Percentiles rank a stretch among this genome's conserved stretches.
These are phyloP conservation scores for Polydrusus cervinus DNA, from an alignment of 2,888 invertebrate genomes.

Conservation along the genomic window DNA sequence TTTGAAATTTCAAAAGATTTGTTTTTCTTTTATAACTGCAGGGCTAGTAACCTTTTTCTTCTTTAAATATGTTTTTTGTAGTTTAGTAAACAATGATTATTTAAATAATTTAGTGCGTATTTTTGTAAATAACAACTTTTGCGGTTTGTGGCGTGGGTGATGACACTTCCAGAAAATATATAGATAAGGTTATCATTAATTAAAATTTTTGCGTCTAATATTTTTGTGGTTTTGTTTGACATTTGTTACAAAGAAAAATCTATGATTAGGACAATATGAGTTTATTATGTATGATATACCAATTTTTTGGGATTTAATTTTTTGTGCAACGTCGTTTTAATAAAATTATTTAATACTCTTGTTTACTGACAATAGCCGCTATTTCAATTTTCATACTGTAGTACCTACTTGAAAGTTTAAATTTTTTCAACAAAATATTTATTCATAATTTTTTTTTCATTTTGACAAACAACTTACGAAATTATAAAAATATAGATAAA, in stretches of 20 bases:
- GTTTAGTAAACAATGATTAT: neutral
- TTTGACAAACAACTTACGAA: no score
- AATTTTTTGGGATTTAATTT: neutral
- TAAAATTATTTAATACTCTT: no score
- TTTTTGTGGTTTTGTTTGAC: slow-evolving; percentile 18
- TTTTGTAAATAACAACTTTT: slow-evolving; percentile 15
- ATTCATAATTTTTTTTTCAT: no score
- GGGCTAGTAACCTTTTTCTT: neutral
- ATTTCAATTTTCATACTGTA: no score
- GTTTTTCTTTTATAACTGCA: neutral
- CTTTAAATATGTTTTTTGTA: neutral
- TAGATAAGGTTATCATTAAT: slow-evolving; percentile 24
- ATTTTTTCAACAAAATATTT: no score
- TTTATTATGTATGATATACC: neutral
- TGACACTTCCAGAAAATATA: slow-evolving; percentile 16
- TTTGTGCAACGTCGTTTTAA: neutral
- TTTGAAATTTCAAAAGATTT: neutral
- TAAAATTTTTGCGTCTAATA: slow-evolving; percentile 18
- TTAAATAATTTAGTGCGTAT: slow-evolving; percentile 21
- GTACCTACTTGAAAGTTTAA: no score
- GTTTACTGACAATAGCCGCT: no score
- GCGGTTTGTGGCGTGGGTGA: slow-evolving; percentile 8
- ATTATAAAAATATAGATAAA: no score
- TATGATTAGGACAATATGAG: neutral
- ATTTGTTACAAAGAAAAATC: neutral